Evolutionary conservation across 2,113 vertebrate genomes (phyloP).

Genomic region (Bambusicola thoracicus): DNA sequence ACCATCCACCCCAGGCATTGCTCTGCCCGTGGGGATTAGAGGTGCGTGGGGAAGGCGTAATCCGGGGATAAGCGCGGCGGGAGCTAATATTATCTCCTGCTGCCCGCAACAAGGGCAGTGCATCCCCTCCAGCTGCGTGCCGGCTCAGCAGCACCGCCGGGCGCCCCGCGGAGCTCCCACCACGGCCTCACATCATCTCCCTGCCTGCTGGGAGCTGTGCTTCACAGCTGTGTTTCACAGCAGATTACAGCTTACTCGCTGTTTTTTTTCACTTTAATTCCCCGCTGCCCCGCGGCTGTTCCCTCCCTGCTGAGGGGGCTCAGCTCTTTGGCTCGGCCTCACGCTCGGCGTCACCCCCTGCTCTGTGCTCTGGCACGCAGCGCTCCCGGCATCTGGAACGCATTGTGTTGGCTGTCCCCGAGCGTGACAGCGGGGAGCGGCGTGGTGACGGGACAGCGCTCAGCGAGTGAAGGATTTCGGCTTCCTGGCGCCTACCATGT

Average conservation of each 20-base stretch:
- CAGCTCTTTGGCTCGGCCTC: not conserved
- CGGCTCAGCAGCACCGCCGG: not conserved
- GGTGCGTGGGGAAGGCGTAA: constrained; percentile 53
- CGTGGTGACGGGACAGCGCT: not conserved
- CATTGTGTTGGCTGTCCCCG: not conserved
- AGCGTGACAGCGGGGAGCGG: not conserved
- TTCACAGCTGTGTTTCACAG: not conserved
- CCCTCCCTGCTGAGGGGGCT: not conserved
- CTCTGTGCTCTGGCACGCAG: not conserved
- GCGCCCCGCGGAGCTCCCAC: not conserved
- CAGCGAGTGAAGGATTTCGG: not conserved
- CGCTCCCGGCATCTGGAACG: not conserved
- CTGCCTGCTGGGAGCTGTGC: not conserved
- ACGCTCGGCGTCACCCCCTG: not conserved
- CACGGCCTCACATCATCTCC: not conserved
- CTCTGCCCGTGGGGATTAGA: constrained; percentile 39
- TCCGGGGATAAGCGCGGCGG: constrained; percentile 63
- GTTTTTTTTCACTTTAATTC: not conserved
- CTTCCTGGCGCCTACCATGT: not conserved
- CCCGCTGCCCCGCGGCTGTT: not conserved
- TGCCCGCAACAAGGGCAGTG: constrained; percentile 64
- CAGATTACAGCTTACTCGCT: not conserved
- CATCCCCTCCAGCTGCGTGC: not conserved
- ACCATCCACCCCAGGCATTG: not conserved
- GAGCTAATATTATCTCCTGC: constrained; percentile 69